These are phyloP conservation scores for Planiliza haematocheilus DNA, from an alignment of 2,113 vertebrate genomes.

Conservation along the genomic window DNA sequence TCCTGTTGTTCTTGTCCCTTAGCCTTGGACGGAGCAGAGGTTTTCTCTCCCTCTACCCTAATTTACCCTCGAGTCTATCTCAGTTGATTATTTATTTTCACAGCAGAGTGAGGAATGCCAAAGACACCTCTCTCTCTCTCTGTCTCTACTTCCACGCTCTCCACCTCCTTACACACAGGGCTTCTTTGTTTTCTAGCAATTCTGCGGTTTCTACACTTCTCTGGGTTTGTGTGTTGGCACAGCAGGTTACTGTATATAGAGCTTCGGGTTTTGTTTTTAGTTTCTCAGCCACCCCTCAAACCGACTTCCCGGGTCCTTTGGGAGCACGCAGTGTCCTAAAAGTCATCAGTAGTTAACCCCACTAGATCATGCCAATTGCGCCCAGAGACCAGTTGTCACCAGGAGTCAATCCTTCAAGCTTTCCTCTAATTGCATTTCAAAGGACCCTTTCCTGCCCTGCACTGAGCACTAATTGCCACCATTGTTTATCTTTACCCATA, in stretches of 20 bases:
- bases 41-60: neutral
- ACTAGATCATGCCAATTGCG: slow-evolving; percentile 9
- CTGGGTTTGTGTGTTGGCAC: slow-evolving; percentile 34
- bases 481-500: slow-evolving; percentile 11
- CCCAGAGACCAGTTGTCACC: neutral
- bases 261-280: neutral
- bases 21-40: neutral
- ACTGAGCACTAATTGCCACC: slow-evolving; percentile 22
- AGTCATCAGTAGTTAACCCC: slow-evolving; percentile 9
- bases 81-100: slow-evolving; percentile 62
- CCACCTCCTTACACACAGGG: slow-evolving; percentile 42
- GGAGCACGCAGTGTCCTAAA: neutral
- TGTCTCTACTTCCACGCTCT: slow-evolving; percentile 24
- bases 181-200: slow-evolving; percentile 56
- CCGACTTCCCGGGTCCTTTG: neutral
- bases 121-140: slow-evolving; percentile 34
- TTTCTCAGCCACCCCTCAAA: neutral
- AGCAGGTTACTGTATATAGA: slow-evolving; percentile 3
- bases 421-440: slow-evolving; percentile 53
- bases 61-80: slow-evolving; percentile 20
- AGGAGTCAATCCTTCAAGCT: slow-evolving; percentile 38
- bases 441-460: slow-evolving; percentile 17
- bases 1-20: slow-evolving; percentile 44
- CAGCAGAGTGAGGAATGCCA: slow-evolving; percentile 51
- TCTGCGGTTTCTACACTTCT: slow-evolving; percentile 48